These are phyloP conservation scores for Hermaeophaga mercurialis DNA, from an alignment of 2,888 invertebrate genomes.

Conservation along the genomic window DNA sequence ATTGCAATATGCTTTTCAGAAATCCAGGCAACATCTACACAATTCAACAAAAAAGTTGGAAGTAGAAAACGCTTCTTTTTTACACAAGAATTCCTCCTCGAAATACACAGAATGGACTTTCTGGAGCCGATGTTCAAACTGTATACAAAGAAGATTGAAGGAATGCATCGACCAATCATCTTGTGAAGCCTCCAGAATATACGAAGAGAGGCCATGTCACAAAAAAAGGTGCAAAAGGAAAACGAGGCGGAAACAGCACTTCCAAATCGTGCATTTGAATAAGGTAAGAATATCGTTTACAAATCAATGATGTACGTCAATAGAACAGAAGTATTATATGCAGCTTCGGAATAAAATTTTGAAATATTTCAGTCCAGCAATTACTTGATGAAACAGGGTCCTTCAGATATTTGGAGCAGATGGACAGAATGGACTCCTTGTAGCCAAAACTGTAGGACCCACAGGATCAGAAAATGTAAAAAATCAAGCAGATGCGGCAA, in stretches of 20 bases:
- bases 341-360: too few relatives aligned
- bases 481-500: slow-evolving; percentile 75
- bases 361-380: slow-evolving; percentile 50
- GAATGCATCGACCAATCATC: slow-evolving; percentile 61
- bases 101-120: slow-evolving; percentile 48
- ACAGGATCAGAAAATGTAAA: slow-evolving; percentile 78
- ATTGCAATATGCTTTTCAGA: too few relatives aligned
- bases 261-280: slow-evolving; percentile 49
- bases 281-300: slow-evolving; percentile 37
- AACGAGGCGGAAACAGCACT: slow-evolving; percentile 51
- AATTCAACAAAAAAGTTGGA: too few relatives aligned
- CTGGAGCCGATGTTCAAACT: slow-evolving; percentile 53
- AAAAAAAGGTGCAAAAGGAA: slow-evolving; percentile 55
- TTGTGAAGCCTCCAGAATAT: slow-evolving; percentile 49
- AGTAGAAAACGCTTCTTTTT: too few relatives aligned
- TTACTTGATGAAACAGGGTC: slow-evolving; percentile 46
- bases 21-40: too few relatives aligned
- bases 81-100: neutral
- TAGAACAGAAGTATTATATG: too few relatives aligned
- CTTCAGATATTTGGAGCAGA: slow-evolving; percentile 62
- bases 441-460: slow-evolving; percentile 77
- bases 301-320: too few relatives aligned
- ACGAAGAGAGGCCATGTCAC: slow-evolving; percentile 55
- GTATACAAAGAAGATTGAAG: slow-evolving; percentile 77
- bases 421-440: slow-evolving; percentile 83